Conservation (phyloP, 2,888 invertebrate species). For the Eupithecia centaureata region DNA sequence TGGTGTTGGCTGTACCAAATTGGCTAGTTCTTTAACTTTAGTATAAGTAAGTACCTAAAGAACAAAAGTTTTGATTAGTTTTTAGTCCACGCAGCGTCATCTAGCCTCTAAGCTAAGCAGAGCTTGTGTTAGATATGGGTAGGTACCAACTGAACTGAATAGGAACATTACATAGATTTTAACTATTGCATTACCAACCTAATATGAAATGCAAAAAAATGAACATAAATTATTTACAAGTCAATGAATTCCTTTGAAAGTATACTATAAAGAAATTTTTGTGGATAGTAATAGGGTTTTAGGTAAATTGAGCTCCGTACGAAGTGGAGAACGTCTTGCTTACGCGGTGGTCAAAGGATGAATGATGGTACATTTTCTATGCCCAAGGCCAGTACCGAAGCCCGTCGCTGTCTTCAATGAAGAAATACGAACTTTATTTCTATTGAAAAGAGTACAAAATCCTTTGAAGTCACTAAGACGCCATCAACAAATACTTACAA, state of each 20-base stretch:
- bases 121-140: too few species aligned
- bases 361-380: not conserved
- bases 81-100: too few species aligned
- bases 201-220: not conserved
- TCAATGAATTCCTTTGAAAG: not conserved
- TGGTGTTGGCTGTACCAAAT: not conserved
- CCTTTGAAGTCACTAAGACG: not conserved
- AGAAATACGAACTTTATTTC: not conserved
- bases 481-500: conserved; percentile 12
- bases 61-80: not conserved
- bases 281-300: not conserved
- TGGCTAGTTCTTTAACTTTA: not conserved
- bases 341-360: not conserved
- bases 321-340: not conserved
- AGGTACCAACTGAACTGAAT: too few species aligned
- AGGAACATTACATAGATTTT: too few species aligned
- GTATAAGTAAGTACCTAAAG: not conserved
- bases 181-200: not conserved
- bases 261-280: not conserved
- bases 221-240: not conserved
- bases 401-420: not conserved
- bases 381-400: too few species aligned
- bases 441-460: not conserved
- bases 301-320: not conserved
- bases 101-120: too few species aligned